Evolutionary conservation across 2,113 vertebrate genomes (phyloP).

Genomic region (Puntigrus tetrazona): DNA sequence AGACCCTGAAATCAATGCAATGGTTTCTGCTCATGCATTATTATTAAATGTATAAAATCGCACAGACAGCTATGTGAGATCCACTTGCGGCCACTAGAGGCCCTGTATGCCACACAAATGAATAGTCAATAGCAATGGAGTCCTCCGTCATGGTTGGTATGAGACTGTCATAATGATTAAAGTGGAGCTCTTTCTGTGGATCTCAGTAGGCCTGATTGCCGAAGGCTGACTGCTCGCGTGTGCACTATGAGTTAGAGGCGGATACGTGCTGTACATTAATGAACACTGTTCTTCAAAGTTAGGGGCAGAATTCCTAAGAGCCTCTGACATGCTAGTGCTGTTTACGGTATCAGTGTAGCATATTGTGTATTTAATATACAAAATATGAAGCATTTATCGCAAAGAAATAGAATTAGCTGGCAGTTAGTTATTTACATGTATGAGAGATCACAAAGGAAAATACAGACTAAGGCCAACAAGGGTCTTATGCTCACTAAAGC

Average conservation of each 20-base stretch:
- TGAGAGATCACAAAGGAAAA: neutral
- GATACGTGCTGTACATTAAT: neutral
- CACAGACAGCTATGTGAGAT: slow-evolving; percentile 1
- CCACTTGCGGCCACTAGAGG: slow-evolving; percentile 7
- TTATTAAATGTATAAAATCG: neutral
- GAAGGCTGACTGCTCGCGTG: neutral
- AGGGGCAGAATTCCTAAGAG: neutral
- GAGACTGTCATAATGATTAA: slow-evolving; percentile 23
- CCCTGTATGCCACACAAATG: neutral
- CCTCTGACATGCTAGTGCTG: neutral
- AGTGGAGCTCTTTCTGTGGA: slow-evolving; percentile 5
- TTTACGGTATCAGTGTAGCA: neutral
- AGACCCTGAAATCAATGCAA: neutral
- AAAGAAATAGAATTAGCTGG: neutral
- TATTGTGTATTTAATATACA: neutral
- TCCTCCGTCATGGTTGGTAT: slow-evolving; percentile 11
- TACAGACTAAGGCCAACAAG: too few species aligned
- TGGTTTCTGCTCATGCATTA: neutral
- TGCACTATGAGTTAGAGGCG: neutral
- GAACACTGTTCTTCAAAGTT: neutral
- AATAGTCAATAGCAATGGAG: slow-evolving; percentile 8
- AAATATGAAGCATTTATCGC: neutral
- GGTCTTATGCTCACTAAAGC: neutral
- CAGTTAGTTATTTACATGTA: neutral
- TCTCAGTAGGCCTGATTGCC: slow-evolving; percentile 7